phyloP scores from a whole-genome alignment of 2,888 invertebrate species.

The Ophioninae sp. region DNA sequence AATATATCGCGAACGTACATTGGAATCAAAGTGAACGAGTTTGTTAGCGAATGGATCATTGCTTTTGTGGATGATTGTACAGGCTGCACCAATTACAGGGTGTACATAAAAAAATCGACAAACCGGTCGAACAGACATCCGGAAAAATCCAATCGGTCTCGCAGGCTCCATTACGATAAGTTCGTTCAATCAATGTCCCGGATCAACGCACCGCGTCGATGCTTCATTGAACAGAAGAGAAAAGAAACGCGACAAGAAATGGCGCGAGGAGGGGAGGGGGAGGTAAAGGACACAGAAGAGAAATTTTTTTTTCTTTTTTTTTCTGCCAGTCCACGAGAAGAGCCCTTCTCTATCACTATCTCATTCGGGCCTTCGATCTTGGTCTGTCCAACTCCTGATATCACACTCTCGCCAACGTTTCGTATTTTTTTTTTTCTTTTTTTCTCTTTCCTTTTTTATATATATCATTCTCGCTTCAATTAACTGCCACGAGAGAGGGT shows the following conservation, averaged over 20 bases:
- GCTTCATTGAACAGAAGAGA: constrained; percentile 54
- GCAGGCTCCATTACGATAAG: constrained; percentile 68
- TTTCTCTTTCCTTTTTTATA: not conserved
- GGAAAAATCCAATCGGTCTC: constrained; percentile 69
- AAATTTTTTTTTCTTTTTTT: not conserved
- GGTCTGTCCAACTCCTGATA: constrained; percentile 28
- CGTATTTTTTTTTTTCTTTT: not conserved
- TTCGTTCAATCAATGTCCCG: constrained; percentile 71
- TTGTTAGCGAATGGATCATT: constrained; percentile 57
- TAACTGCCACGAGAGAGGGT: constrained; percentile 68
- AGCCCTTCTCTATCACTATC: constrained; percentile 30
- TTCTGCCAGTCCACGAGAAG: constrained; percentile 23
- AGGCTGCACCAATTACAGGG: constrained; percentile 1
- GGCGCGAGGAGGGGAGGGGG: constrained; percentile 41
- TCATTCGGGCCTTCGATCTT: constrained; percentile 23
- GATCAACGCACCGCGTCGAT: constrained; percentile 67
- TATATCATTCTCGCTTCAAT: constrained; percentile 71
- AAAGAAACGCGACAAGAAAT: constrained; percentile 38
- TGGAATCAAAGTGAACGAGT: constrained; percentile 52
- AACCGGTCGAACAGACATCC: constrained; percentile 60
- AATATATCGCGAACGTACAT: constrained; percentile 30
- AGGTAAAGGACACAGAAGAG: not conserved
- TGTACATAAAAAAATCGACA: constrained; percentile 6
- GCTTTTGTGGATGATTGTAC: constrained; percentile 47
- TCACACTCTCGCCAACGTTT: constrained; percentile 7